phyloP scores from a whole-genome alignment of 2,888 invertebrate species.

The Leuctra nigra region DNA sequence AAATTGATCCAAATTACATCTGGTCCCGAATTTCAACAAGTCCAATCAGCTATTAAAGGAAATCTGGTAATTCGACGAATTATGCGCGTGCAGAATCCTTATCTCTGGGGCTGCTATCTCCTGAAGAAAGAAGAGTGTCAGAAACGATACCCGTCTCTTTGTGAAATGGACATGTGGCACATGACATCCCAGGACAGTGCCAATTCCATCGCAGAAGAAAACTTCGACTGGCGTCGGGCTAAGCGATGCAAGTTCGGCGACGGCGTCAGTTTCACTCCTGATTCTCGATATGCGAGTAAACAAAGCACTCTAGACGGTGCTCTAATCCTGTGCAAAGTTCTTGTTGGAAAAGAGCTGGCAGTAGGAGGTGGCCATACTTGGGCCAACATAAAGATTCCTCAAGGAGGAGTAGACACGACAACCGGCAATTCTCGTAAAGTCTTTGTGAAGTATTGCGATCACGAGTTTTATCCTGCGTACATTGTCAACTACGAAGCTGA shows the following conservation, averaged over 20 bases:
- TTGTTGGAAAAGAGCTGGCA: slow-evolving; percentile 32
- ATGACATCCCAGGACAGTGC: slow-evolving; percentile 22
- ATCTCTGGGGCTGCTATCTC: slow-evolving; percentile 22
- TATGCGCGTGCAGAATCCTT: not conserved
- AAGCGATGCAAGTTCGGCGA: slow-evolving; percentile 23
- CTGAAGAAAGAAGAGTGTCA: slow-evolving; percentile 25
- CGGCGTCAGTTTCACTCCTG: slow-evolving; percentile 28
- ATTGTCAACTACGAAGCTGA: slow-evolving; percentile 30
- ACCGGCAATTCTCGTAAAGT: slow-evolving; percentile 33
- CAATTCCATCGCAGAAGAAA: slow-evolving; percentile 16
- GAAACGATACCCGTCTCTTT: not conserved
- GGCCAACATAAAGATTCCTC: slow-evolving; percentile 31
- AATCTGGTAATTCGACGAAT: no score
- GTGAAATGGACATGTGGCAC: slow-evolving; percentile 25
- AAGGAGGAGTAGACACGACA: slow-evolving; percentile 35
- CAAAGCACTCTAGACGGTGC: slow-evolving; percentile 29
- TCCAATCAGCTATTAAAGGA: no score
- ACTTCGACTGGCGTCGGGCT: slow-evolving; percentile 28
- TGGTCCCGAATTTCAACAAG: no score
- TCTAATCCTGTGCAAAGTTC: slow-evolving; percentile 36
- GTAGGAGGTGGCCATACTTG: not conserved
- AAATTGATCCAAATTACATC: no score
- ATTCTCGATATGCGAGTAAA: slow-evolving; percentile 26
- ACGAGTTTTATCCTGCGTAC: slow-evolving; percentile 39
- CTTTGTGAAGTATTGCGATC: slow-evolving; percentile 38